Evolutionary conservation across 2,797 vertebrate genomes (phyloP).

Genomic region (Ctenochaetus hawaiiensis): DNA sequence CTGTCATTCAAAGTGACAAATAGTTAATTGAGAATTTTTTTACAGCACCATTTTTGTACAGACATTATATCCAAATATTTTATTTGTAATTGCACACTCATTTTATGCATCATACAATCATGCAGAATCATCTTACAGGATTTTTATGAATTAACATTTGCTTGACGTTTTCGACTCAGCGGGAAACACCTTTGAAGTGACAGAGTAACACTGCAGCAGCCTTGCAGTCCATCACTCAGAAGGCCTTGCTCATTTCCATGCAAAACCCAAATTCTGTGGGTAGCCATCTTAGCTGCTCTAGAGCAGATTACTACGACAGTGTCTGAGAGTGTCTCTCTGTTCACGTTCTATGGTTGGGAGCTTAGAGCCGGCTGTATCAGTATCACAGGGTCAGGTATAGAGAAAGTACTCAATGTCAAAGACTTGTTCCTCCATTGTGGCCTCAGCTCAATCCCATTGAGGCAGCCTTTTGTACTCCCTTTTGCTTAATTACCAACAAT

Average conservation of each 20-base stretch:
- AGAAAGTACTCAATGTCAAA: slow-evolving; percentile 80
- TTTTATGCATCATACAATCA: background rate
- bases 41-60: background rate
- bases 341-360: slow-evolving; percentile 39
- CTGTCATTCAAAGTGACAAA: background rate
- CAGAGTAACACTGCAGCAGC: slow-evolving; percentile 26
- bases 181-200: slow-evolving; percentile 23
- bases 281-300: slow-evolving; percentile 62
- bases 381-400: slow-evolving; percentile 70
- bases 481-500: slow-evolving; percentile 71
- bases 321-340: slow-evolving; percentile 39
- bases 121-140: background rate
- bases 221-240: slow-evolving; percentile 21
- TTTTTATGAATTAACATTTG: slow-evolving; percentile 6
- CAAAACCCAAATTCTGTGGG: slow-evolving; percentile 63
- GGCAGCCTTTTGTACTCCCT: slow-evolving; percentile 60
- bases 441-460: slow-evolving; percentile 50
- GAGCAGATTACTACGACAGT: slow-evolving; percentile 54
- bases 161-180: slow-evolving; percentile 10
- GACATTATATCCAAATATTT: no score
- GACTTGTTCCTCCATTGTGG: slow-evolving; percentile 69
- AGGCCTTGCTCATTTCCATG: slow-evolving; percentile 53
- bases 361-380: slow-evolving; percentile 70
- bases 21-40: background rate
- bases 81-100: no score